phyloP scores from a whole-genome alignment of 2,888 invertebrate species.

The Dinocampus coccinellae region DNA sequence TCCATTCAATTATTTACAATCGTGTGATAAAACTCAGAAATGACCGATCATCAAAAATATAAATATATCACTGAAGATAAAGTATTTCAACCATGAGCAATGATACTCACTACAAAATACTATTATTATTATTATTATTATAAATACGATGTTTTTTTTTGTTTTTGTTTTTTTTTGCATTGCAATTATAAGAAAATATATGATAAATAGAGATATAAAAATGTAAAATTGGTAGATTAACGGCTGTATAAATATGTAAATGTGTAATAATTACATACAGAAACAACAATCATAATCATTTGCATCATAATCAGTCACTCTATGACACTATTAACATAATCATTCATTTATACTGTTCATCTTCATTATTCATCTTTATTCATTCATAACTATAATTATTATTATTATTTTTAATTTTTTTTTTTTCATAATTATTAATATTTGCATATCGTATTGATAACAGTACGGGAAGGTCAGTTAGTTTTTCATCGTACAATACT shows the following conservation, averaged over 20 bases:
- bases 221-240: not conserved
- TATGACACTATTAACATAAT: too few relatives aligned
- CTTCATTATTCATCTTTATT: not conserved
- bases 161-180: too few relatives aligned
- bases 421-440: not conserved
- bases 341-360: too few relatives aligned
- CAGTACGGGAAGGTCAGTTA: constrained; percentile 17
- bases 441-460: constrained; percentile 11
- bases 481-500: constrained; percentile 15
- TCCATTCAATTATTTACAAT: too few relatives aligned
- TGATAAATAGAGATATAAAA: not conserved
- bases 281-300: constrained; percentile 30
- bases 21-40: too few relatives aligned
- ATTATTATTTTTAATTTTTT: not conserved
- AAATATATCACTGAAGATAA: too few relatives aligned
- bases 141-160: too few relatives aligned
- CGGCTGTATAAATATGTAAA: not conserved
- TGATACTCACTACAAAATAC: too few relatives aligned
- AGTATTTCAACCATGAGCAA: too few relatives aligned
- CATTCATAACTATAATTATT: not conserved
- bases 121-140: too few relatives aligned
- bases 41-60: too few relatives aligned
- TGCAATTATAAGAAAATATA: not conserved
- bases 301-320: not conserved
- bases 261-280: not conserved